phyloP scores from a whole-genome alignment of 2,113 vertebrate species.

The Mesitornis unicolor region DNA sequence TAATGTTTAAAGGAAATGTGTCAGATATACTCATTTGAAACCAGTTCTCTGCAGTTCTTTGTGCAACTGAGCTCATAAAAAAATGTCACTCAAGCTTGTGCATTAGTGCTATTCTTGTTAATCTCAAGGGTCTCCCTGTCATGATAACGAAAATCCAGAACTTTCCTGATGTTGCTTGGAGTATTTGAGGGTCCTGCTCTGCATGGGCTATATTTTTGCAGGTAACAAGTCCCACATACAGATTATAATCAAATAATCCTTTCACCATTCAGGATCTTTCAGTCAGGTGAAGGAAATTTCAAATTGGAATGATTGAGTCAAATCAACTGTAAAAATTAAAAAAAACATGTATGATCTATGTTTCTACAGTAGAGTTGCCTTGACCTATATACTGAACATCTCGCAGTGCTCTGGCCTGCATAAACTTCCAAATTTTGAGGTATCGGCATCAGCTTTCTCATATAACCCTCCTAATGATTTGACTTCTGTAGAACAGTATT shows the following conservation, averaged over 20 bases:
- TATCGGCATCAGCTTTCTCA: background rate
- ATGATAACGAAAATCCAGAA: background rate
- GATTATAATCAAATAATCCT: background rate
- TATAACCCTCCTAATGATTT: background rate
- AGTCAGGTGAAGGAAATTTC: background rate
- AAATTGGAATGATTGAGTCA: background rate
- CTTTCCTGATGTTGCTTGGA: background rate
- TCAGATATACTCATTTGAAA: background rate
- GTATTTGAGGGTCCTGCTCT: background rate
- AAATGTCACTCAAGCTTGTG: slow-evolving; percentile 26
- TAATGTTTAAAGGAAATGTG: slow-evolving; percentile 1
- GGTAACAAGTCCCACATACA: background rate
- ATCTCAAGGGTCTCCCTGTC: slow-evolving; percentile 20
- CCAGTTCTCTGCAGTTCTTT: slow-evolving; percentile 7
- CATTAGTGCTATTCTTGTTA: slow-evolving; percentile 30
- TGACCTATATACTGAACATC: background rate
- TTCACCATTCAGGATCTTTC: background rate
- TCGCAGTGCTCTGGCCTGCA: background rate
- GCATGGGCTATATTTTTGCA: background rate
- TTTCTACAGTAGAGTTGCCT: background rate
- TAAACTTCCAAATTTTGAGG: background rate
- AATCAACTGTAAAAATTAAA: background rate
- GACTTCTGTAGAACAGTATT: background rate
- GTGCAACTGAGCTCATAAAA: slow-evolving; percentile 20
- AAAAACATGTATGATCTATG: background rate